Evolutionary conservation across 2,113 vertebrate genomes (phyloP), one percentile per base, ranked within the genome.

Genomic region (Otus sunia): DNA sequence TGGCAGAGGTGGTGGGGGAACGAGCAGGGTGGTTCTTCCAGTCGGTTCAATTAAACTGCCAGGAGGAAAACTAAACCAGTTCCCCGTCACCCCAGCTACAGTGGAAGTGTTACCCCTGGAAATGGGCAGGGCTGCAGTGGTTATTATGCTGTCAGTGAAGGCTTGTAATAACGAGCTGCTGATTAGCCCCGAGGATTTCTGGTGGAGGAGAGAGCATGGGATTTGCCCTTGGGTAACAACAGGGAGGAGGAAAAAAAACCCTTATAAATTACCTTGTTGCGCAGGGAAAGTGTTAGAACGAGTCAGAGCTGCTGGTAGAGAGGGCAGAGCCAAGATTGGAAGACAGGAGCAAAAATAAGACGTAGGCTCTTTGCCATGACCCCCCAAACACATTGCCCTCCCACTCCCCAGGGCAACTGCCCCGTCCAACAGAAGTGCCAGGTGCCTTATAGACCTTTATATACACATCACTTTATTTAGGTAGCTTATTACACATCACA

Each of bases 381-480:
- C 56, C 49, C 87, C 66, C 47, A 25, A 14, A 56, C 0, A 0
- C 2, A 1, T 26, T 66, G 37, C 49, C 45, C 67, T 86, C 49
- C 78, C 2, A 0, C 14, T 74, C 45, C 56, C 52, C 52, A 16
- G 47, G n/a, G 69, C 75, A 47, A 59, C 19, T 0, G 0, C 82
- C 18, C 4, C 10, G 3, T 55, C 30, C 66, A 50, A 95, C 56
- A 92, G 12, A 88, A 80, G 6, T 8, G 34, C 41, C 64, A 37
- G 64, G 15, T 14, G 67, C 64, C 29, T 50, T 21, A 47, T 4
- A 55, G 60, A 88, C 36, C 50, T 84, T 84, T 96, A 95, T 95
- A 93, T 89, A 97, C 86, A 97, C 36, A 77, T 55, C 18, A 26
- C 43, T 96, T 97, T 97, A 96, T 97, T 96, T 75, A 73, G 27